Evolutionary conservation across 1,140 invertebrate genomes (phyloP), one percentile per base, ranked within the genome.

Genomic region (Cotesia typhae): DNA sequence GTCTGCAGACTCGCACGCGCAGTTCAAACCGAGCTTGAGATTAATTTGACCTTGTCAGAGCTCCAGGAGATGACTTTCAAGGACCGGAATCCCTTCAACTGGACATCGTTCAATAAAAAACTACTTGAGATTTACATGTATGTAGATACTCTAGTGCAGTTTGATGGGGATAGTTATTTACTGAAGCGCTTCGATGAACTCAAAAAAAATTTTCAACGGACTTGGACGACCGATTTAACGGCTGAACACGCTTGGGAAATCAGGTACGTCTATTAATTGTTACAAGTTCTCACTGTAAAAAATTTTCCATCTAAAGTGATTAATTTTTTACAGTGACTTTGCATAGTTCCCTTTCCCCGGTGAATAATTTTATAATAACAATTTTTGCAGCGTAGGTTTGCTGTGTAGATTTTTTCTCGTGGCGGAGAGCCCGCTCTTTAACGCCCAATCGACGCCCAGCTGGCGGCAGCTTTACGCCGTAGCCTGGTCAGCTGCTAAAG

Each of bases 371-470:
- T 74, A 38, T 12, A 64, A 70, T 9, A 17, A 66, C 80, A 57
- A 68, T 79, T 77, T 83, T 78, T 84, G 77, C 80, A 84, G 83
- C 80, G 79, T 85, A 80, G 84, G 83, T 75, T 70, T 80, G 38
- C 57, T 84, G 65, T 85, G 83, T 71, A 84, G 83, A 73, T 4
- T 84, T 2, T 83, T 85, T 51, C 72, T 75, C 51, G 36, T 86
- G 17, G 77, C 79, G 60, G 82, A 85, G 71, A 83, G 78, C 67
- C 80, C 80, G 12, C 41, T 85, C 1, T 85, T 85, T 67, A 66
- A 78, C 37, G 77, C 83, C 9, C 76, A 75, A 12, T 12, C 59
- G 12, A 78, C 75, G 67, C 10, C 47, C 9, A 72, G 14, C 10
- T 84, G 83, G 82, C 77, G 73, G 51, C 71, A 75, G 28, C 38